Conservation (phyloP, 2,888 invertebrate genomes). For the Drosophila longiperda region DNA sequence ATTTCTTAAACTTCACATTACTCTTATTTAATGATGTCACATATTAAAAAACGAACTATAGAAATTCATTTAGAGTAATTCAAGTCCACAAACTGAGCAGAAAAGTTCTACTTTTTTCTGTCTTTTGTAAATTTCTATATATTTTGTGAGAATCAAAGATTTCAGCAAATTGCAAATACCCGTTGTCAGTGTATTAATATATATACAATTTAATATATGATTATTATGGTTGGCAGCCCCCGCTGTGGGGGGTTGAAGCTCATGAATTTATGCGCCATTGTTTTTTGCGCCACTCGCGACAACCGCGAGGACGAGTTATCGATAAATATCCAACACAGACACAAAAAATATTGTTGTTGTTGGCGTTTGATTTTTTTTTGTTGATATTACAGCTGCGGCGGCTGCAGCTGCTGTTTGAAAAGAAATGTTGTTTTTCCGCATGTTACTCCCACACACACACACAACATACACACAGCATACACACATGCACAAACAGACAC, state of each 20-base stretch:
- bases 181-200: not conserved
- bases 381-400: conserved; percentile 34
- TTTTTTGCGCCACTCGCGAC: conserved; percentile 34
- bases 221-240: conserved; percentile 60
- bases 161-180: not conserved
- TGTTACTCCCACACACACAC: conserved; percentile 42
- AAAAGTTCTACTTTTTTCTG: not conserved
- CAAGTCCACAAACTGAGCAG: not conserved
- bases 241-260: conserved; percentile 20
- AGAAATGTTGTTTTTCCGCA: conserved; percentile 67
- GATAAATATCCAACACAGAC: conserved; percentile 70
- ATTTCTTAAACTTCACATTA: not conserved
- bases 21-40: not conserved
- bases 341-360: conserved; percentile 65
- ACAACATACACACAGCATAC: conserved; percentile 13
- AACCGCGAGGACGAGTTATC: conserved; percentile 64
- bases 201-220: conserved; percentile 68
- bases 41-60: not conserved
- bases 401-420: conserved; percentile 52
- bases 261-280: conserved; percentile 69
- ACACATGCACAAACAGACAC: conserved; percentile 13
- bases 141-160: not conserved
- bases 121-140: not conserved
- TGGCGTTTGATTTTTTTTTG: conserved; percentile 8
- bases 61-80: not conserved